These are phyloP conservation scores for Drosophila mimetica DNA, from an alignment of 2,888 invertebrate species.

Conservation along the genomic window DNA sequence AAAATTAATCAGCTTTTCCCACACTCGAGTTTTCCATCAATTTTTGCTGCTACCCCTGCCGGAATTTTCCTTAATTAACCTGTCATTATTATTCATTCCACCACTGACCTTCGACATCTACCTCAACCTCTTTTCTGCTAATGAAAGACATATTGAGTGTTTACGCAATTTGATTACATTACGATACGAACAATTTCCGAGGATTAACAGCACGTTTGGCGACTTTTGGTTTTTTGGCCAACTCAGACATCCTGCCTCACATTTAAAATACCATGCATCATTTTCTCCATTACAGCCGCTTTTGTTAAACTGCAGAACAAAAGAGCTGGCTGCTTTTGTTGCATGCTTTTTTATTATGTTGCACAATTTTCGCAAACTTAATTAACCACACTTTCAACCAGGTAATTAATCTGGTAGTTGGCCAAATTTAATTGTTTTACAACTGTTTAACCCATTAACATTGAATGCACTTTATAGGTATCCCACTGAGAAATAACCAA, in stretches of 20 bases:
- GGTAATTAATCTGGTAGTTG: slow-evolving; percentile 1
- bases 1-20: slow-evolving; percentile 17
- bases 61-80: slow-evolving; percentile 26
- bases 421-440: slow-evolving; percentile 2
- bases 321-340: background rate
- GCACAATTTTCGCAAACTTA: background rate
- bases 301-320: slow-evolving; percentile 1
- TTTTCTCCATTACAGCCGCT: background rate
- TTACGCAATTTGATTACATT: slow-evolving; percentile 48
- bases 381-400: background rate
- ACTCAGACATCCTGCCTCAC: background rate
- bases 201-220: background rate
- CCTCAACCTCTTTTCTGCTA: background rate
- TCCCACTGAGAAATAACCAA: background rate
- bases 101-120: background rate
- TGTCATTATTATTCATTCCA: slow-evolving; percentile 35
- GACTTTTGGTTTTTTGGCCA: background rate
- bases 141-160: slow-evolving; percentile 29
- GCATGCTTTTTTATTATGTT: background rate
- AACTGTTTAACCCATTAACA: slow-evolving; percentile 2
- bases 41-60: slow-evolving; percentile 2
- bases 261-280: background rate
- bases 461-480: slow-evolving; percentile 6
- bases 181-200: slow-evolving; percentile 43
- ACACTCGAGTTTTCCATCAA: background rate